These are phyloP conservation scores for Leptopilina myrica DNA, from an alignment of 2,888 invertebrate species.

Conservation along the genomic window DNA sequence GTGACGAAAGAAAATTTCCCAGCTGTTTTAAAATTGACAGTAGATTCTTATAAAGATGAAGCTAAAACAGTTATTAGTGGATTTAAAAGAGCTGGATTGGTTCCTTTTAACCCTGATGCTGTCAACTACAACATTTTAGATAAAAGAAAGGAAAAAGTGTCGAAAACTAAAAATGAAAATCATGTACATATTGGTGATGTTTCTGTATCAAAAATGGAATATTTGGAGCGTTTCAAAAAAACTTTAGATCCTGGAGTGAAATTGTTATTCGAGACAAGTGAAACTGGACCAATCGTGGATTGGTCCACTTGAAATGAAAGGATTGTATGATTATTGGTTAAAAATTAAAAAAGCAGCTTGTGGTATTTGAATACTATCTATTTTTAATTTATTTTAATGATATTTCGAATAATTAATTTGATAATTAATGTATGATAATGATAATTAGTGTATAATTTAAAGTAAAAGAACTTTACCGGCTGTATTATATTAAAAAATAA, in stretches of 20 bases:
- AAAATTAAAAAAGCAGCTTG: neutral
- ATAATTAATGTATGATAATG: neutral
- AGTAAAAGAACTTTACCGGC: too few species aligned
- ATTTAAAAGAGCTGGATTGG: slow-evolving; percentile 49
- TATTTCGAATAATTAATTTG: neutral
- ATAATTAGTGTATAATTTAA: too few species aligned
- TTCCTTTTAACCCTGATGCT: slow-evolving; percentile 50
- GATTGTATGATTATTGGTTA: neutral
- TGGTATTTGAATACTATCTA: neutral
- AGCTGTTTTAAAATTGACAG: neutral
- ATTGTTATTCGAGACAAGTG: neutral
- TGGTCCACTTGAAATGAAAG: neutral
- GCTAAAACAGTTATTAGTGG: slow-evolving; percentile 31
- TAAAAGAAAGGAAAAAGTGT: neutral
- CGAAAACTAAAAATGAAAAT: neutral
- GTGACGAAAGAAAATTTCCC: neutral
- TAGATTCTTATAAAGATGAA: neutral
- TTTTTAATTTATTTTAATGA: neutral
- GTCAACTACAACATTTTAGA: slow-evolving; percentile 39
- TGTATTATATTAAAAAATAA: too few species aligned
- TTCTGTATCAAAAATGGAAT: neutral
- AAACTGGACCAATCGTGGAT: neutral
- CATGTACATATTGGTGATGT: neutral
- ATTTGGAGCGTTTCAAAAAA: neutral
- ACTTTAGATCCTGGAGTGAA: neutral